A percentile compares a stretch with the other conserved stretches of the same genome.
phyloP scores from a whole-genome alignment of 2,113 vertebrate genomes.

The Papio anubis region DNA sequence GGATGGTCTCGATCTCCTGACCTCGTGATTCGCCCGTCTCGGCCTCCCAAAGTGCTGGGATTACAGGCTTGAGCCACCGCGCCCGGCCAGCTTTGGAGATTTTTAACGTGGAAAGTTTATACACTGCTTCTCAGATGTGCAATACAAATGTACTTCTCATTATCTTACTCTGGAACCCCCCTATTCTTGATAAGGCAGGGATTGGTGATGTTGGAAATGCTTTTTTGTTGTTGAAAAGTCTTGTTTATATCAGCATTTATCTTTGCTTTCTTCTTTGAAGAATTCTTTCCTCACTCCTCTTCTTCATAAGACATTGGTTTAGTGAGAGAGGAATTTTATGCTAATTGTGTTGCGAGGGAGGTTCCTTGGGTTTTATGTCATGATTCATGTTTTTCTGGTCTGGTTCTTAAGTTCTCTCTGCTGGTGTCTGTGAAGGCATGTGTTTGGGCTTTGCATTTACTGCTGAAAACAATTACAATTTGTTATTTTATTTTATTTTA shows the following conservation, averaged over 20 bases:
- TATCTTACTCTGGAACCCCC: background rate
- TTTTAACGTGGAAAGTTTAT: background rate
- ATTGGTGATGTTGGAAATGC: background rate
- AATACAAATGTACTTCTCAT: background rate
- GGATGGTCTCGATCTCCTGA: too few species aligned
- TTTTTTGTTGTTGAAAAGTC: background rate
- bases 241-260: background rate
- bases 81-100: background rate
- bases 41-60: too few species aligned
- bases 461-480: background rate
- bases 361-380: background rate
- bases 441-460: background rate
- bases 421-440: background rate
- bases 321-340: background rate
- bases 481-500: background rate
- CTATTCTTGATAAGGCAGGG: background rate
- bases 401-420: background rate
- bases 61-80: too few species aligned
- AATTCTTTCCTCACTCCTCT: background rate
- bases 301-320: background rate
- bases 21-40: too few species aligned
- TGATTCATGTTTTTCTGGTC: background rate
- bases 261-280: background rate
- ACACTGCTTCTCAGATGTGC: background rate
- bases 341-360: background rate